These are phyloP conservation scores for Eospalax fontanierii DNA, from an alignment of 2,797 vertebrate species.

Conservation along the genomic window DNA sequence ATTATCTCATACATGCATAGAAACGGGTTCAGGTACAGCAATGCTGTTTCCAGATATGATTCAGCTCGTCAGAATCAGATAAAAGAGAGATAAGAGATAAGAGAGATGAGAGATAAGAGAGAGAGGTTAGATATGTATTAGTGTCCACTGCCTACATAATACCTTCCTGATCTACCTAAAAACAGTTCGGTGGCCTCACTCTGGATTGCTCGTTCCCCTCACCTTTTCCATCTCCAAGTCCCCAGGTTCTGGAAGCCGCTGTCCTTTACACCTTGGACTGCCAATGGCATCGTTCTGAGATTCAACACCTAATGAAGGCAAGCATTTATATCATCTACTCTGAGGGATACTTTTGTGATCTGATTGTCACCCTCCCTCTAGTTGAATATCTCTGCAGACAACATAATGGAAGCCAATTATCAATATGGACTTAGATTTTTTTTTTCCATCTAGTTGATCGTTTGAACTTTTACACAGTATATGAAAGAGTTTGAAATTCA, in stretches of 20 bases:
- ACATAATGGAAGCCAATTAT: neutral
- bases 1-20: slow-evolving; percentile 70
- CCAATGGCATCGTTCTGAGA: neutral
- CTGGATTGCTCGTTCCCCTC: neutral
- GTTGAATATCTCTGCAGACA: neutral
- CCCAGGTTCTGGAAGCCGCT: neutral
- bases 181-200: neutral
- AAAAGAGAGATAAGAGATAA: no score
- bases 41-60: slow-evolving; percentile 5
- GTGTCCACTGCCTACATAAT: neutral
- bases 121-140: no score
- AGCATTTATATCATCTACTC: neutral
- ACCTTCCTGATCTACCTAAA: neutral
- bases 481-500: neutral
- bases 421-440: neutral
- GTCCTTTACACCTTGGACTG: neutral
- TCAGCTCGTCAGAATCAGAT: slow-evolving; percentile 35
- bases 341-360: neutral
- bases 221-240: neutral
- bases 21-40: slow-evolving; percentile 8
- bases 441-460: neutral
- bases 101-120: no score
- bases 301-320: neutral
- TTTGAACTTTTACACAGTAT: neutral
- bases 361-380: neutral